Base-by-base conservation (phyloP, 1,140 invertebrate genomes). In the Platyscapa corneri region DNA sequence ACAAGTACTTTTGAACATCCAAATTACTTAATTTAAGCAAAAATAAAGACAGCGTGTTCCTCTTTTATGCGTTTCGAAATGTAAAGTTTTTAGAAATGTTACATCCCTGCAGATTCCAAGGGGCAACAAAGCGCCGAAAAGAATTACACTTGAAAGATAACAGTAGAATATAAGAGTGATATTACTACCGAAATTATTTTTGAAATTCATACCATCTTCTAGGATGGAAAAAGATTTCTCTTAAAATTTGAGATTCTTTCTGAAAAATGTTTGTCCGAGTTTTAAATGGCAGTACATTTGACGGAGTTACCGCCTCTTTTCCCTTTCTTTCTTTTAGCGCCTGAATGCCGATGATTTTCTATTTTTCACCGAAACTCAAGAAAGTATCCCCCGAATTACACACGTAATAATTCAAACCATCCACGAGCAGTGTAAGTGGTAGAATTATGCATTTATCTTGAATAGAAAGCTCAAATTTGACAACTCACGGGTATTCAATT, bases 401-500 rank as follows among this genome's bases (percentile, higher is more conserved):
- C 12, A 30, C 20, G 30, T 30, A 56, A 37, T 39, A 79, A 64
- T 64, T 53, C 56, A 39, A n/a, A 5, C 56, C 77, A n/a, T 37
- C n/a, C 34, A 39, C 18, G 30, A 53, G 5, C n/a, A 5, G 23
- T 16, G 39, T 53, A 56, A 56, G 75, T 79, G 77, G 34, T 46
- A 20, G 60, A 80, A 67, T 67, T 80, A 46, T 37, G 46, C 78
- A 46, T 67, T 80, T 80, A 67, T 80, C 60, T 46, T 32, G 27
- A 53, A 46, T 39, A 46, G 53, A 42, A 46, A 67, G 60, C 78
- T 80, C 60, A 37, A 80, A 80, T 80, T 80, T 65, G 56, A 80
- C 78, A 53, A 10, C 56, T 60, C 60, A 67, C 37, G 39, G 27
- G 60, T 14, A 80, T 80, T 80, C 23, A 37, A 80, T 30, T 67